Evolutionary conservation across 2,888 invertebrate species (phyloP).

Genomic region (Autographa gamma): DNA sequence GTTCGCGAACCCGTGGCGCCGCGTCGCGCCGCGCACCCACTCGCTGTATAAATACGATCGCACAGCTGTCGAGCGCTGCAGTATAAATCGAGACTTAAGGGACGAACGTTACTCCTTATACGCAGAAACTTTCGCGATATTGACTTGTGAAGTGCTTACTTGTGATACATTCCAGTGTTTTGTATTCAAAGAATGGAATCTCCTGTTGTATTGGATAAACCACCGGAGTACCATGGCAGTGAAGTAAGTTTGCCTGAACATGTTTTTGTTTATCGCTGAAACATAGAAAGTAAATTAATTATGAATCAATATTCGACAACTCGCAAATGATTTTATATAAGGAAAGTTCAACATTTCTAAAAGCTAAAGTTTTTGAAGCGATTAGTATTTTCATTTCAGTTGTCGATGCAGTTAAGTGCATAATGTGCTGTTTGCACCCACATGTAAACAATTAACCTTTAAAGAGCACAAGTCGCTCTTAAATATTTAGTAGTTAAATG

Average conservation of each 20-base stretch:
- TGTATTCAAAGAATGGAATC: constrained; percentile 86
- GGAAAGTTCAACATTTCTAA: neutral
- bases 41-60: constrained; percentile 78
- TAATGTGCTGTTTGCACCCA: neutral
- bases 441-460: constrained; percentile 4
- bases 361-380: neutral
- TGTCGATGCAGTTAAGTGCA: neutral
- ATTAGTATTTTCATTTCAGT: neutral
- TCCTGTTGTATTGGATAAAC: constrained; percentile 90
- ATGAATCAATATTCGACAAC: no score
- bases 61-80: constrained; percentile 67
- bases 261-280: neutral
- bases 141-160: constrained; percentile 75
- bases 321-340: no score
- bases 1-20: constrained; percentile 75
- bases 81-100: constrained; percentile 76
- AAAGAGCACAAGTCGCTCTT: neutral
- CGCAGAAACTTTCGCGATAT: constrained; percentile 62
- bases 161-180: constrained; percentile 83
- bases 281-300: neutral
- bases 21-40: constrained; percentile 63
- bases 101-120: constrained; percentile 65
- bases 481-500: neutral
- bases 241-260: constrained; percentile 80
- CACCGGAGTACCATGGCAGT: constrained; percentile 88